Base-by-base conservation (phyloP, 2,797 vertebrate species). In the Nyctibius grandis region DNA sequence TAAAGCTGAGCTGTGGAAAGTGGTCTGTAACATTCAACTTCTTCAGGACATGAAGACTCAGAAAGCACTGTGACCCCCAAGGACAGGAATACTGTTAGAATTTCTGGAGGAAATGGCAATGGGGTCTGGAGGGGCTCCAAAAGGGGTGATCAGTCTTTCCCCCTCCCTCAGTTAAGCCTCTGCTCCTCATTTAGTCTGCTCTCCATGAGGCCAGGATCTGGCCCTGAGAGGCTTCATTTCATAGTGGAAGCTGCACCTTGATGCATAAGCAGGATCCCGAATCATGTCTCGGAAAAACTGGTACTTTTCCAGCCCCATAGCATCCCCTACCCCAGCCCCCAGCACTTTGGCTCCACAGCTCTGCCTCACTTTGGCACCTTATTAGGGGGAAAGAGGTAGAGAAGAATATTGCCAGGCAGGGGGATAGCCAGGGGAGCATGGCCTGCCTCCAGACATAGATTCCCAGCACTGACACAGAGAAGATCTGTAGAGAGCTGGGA, bases 231-330 rank as follows among this genome's bases (percentile, higher is more conserved):
- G 34, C 29, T 69, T 79, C 16, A 25, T 68, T 75, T 65, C 9
- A 3, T 20, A 26, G 29, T 69, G 26, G 42, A 75, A 87, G 21
- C 23, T 79, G 36, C 42, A 48, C 23, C 23, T 48, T 64, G 53
- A 15, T 59, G 44, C 5, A 0, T 13, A n/a, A 85, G n/a, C 0
- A 0, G 8, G 34, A 45, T 59, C 44, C 25, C 8, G 2, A 59
- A 59, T 70, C 13, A n/a, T 9, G 42, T 85, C 48, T 60, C 8
- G 1, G 57, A 36, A n/a, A 69, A 73, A 29, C 6, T 0, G 4
- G 20, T 48, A 17, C 47, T 91, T 54, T 36, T 42, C 47, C 42
- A 85, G 74, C 25, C n/a, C 40, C 48, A 38, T 29, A 77, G 53
- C 12, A 23, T 0, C 14, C 8, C 20, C 23, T 5, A 20, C 12